Conservation (phyloP, 2,888 invertebrate species). For the Corythucha ciliata region DNA sequence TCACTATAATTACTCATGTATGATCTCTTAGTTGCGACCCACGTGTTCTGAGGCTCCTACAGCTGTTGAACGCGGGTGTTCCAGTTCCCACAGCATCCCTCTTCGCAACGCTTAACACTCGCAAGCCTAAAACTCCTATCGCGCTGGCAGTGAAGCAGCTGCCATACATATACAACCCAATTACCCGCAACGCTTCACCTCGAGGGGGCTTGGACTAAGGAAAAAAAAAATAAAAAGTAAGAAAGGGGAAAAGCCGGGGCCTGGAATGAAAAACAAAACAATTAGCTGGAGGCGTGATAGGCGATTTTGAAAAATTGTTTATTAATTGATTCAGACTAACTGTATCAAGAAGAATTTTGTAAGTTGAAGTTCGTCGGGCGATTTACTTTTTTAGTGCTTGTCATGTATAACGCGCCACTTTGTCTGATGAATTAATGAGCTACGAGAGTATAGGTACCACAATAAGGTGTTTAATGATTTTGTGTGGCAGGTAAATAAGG, state of each 20-base stretch:
- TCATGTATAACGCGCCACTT: too few species aligned
- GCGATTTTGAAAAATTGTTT: too few species aligned
- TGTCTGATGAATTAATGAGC: too few species aligned
- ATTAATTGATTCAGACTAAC: too few species aligned
- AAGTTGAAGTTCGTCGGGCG: too few species aligned
- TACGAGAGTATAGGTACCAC: too few species aligned
- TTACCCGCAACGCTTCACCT: slow-evolving; percentile 12
- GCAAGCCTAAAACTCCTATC: slow-evolving; percentile 6
- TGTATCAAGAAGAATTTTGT: too few species aligned
- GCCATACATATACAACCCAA: slow-evolving; percentile 10
- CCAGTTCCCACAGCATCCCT: slow-evolving; percentile 25
- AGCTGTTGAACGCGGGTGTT: slow-evolving; percentile 22
- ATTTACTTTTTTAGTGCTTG: too few species aligned
- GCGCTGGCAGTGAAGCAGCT: slow-evolving; percentile 16
- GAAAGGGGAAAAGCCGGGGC: slow-evolving; percentile 11
- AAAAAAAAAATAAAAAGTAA: slow-evolving; percentile 15
- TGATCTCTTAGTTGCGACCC: not conserved
- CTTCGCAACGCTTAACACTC: slow-evolving; percentile 19
- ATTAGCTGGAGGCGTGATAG: not conserved
- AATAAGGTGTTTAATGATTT: too few species aligned
- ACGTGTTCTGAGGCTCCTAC: slow-evolving; percentile 23
- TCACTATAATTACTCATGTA: not conserved
- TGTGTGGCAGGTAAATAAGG: too few species aligned
- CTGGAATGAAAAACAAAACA: not conserved
- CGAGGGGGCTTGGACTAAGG: slow-evolving; percentile 4